Conservation (phyloP, 2,113 vertebrate species). For the Aptenodytes patagonicus region DNA sequence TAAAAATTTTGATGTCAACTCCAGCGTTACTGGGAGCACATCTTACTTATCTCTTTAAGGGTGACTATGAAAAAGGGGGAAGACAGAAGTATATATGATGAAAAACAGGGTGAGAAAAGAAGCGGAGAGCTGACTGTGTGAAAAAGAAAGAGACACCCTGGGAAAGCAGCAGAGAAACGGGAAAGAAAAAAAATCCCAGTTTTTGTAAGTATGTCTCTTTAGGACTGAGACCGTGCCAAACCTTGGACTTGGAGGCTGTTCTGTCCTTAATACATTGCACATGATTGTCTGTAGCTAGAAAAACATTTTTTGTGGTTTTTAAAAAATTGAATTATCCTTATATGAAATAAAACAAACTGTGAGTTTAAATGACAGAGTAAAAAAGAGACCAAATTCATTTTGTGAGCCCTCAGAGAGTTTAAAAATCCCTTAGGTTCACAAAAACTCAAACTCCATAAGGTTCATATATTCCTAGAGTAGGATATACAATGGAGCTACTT, state of each 20-base stretch:
- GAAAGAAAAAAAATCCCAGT: not conserved
- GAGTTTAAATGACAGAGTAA: conserved; percentile 42
- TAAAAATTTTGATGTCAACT: not conserved
- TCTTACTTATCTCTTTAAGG: not conserved
- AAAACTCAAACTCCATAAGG: not conserved
- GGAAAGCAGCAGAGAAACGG: not conserved
- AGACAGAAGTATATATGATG: not conserved
- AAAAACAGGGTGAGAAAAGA: not conserved
- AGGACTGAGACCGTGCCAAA: conserved; percentile 44
- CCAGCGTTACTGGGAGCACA: not conserved
- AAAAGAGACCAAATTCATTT: conserved; percentile 49
- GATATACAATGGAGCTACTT: not conserved
- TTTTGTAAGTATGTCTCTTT: conserved; percentile 30
- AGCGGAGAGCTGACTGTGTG: not conserved
- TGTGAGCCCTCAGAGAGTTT: conserved; percentile 4
- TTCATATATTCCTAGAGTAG: not conserved
- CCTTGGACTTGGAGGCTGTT: conserved; percentile 45
- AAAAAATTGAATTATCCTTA: conserved; percentile 47
- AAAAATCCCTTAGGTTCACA: conserved; percentile 43
- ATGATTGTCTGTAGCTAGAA: conserved; percentile 59
- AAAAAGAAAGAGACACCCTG: not conserved
- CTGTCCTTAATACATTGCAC: conserved; percentile 56
- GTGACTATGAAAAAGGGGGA: not conserved
- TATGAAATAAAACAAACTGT: conserved; percentile 42
- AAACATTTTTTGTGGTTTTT: conserved; percentile 41